phyloP scores from a whole-genome alignment of 2,797 vertebrate genomes.

The Acanthurus lineatus region DNA sequence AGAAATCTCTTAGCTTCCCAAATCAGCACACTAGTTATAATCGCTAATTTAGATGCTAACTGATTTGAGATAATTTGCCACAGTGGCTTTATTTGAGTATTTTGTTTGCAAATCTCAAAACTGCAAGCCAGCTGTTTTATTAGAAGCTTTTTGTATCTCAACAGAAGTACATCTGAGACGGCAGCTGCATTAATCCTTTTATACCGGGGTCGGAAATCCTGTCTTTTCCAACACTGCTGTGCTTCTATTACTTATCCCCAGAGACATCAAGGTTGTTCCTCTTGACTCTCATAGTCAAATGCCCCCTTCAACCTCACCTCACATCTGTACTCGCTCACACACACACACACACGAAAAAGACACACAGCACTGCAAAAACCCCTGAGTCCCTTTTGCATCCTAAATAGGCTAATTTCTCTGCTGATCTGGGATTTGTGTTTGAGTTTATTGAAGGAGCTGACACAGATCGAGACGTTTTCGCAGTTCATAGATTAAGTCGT shows the following conservation, averaged over 20 bases:
- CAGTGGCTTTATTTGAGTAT: constrained; percentile 58
- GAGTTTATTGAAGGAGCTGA: constrained; percentile 79
- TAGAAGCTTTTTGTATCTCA: constrained; percentile 46
- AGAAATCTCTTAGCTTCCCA: neutral
- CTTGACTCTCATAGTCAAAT: constrained; percentile 37
- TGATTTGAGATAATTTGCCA: constrained; percentile 30
- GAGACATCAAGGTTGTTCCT: constrained; percentile 66
- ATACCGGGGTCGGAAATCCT: constrained; percentile 64
- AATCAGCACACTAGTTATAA: neutral
- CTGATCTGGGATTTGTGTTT: constrained; percentile 83
- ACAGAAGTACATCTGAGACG: constrained; percentile 44
- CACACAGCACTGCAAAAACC: constrained; percentile 37
- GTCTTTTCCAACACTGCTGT: constrained; percentile 48
- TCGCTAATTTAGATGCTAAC: constrained; percentile 38
- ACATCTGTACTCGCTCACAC: constrained; percentile 41
- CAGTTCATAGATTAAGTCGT: constrained; percentile 67
- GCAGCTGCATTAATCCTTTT: constrained; percentile 64
- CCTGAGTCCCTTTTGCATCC: constrained; percentile 52
- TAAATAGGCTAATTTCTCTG: constrained; percentile 87
- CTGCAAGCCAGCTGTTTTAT: constrained; percentile 66
- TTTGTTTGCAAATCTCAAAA: constrained; percentile 66
- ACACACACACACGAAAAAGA: neutral
- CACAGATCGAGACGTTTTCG: constrained; percentile 74
- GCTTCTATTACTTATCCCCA: constrained; percentile 70
- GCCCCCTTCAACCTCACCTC: constrained; percentile 21